Base-by-base conservation (phyloP, 2,888 invertebrate genomes). In the Geotrupes spiniger region DNA sequence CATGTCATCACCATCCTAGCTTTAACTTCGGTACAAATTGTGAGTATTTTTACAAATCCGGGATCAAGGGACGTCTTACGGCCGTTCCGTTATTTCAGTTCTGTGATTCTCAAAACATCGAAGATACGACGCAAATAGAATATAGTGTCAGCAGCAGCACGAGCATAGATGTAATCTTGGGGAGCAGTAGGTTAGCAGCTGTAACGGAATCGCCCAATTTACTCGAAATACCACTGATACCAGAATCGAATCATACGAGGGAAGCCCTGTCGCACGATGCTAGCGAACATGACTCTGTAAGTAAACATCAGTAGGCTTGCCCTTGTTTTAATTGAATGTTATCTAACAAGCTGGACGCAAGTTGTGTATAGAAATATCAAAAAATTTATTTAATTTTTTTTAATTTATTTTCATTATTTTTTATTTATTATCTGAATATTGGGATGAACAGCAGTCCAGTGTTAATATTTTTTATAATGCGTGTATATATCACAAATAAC, bases 271-370 rank as follows among this genome's bases (percentile, higher is more conserved):
- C 83, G 53, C 81, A 84, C 50, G 87, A 88, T 62, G 85, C 86
- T 59, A 88, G 85, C 64, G 85, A 87, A 68, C 85, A 85, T 65
- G 86, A 87, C 64, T 82, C 87, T 59, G 88, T 88, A 72, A 84
- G 85, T 78, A 21, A 21, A n/a, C n/a, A n/a, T n/a, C n/a, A n/a
- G n/a, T n/a, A n/a, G n/a, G n/a, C n/a, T n/a, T n/a, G n/a, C n/a
- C n/a, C n/a, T n/a, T n/a, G n/a, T n/a, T n/a, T n/a, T n/a, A n/a
- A n/a, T n/a, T n/a, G n/a, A n/a, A n/a, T n/a, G n/a, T n/a, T n/a
- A n/a, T n/a, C n/a, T n/a, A n/a, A n/a, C n/a, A n/a, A n/a, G n/a
- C n/a, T n/a, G n/a, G n/a, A n/a, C n/a, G n/a, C n/a, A n/a, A n/a
- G n/a, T n/a, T n/a, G n/a, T n/a, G n/a, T n/a, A n/a, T n/a, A n/a